Percentiles rank a stretch among this genome's conserved stretches.
Conservation (phyloP, 2,113 vertebrate species). For the Marcusenius ussheri region DNA sequence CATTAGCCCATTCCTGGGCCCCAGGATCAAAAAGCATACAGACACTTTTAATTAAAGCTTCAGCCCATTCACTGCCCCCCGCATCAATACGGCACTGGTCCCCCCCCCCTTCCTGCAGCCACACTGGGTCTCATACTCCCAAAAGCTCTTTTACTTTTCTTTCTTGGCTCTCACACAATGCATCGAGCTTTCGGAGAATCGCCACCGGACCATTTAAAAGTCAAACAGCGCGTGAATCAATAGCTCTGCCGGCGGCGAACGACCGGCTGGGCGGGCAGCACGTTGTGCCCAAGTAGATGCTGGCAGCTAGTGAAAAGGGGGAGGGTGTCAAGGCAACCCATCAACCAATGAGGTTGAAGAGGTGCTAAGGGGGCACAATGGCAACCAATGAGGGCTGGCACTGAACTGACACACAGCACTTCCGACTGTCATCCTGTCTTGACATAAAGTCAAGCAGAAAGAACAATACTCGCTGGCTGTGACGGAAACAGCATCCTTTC, state of each 20-base stretch:
- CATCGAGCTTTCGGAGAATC: not conserved
- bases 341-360: not conserved
- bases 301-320: conserved; percentile 8
- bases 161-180: not conserved
- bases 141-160: not conserved
- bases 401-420: not conserved
- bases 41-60: conserved; percentile 9
- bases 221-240: not conserved
- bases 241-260: not conserved
- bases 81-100: not conserved
- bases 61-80: not conserved
- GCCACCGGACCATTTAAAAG: not conserved
- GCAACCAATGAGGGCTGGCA: not conserved
- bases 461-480: conserved; percentile 46
- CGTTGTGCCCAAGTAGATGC: not conserved
- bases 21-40: conserved; percentile 33
- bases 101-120: not conserved
- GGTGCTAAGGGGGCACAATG: not conserved
- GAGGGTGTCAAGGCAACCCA: not conserved
- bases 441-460: conserved; percentile 63
- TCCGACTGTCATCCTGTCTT: conserved; percentile 49
- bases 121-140: not conserved
- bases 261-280: not conserved
- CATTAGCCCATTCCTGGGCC: conserved; percentile 46
- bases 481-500: not conserved